A percentile compares a stretch with the other conserved stretches of the same genome.
Evolutionary conservation across 2,888 invertebrate genomes (phyloP).

Genomic region (Drosophila glabriapex): DNA sequence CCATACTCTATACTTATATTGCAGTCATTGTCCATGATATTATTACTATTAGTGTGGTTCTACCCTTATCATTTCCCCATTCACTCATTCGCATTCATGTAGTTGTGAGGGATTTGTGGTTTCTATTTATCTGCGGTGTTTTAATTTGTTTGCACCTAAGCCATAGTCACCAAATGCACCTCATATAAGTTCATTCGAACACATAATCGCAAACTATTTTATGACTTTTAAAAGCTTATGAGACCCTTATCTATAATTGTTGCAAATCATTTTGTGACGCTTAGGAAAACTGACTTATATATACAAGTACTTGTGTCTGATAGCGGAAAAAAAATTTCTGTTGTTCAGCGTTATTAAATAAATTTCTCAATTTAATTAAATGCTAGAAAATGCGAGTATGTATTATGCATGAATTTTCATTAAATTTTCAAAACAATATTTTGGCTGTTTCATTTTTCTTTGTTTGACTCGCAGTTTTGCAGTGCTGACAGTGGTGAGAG

Average conservation of each 20-base stretch:
- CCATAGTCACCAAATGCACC: slow-evolving; percentile 35
- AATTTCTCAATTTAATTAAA: slow-evolving; percentile 46
- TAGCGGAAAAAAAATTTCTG: slow-evolving; percentile 2
- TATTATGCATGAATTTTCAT: slow-evolving; percentile 38
- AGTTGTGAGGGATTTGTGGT: slow-evolving; percentile 26
- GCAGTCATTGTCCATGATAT: not conserved
- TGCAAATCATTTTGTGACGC: slow-evolving; percentile 17
- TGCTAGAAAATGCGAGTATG: slow-evolving; percentile 20
- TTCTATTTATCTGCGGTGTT: slow-evolving; percentile 26
- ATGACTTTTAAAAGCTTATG: not conserved
- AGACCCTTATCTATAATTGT: slow-evolving; percentile 1
- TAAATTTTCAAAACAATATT: slow-evolving; percentile 21
- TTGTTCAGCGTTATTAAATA: slow-evolving; percentile 12
- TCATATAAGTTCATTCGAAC: slow-evolving; percentile 7
- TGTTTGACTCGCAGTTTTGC: slow-evolving; percentile 52
- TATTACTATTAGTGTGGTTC: slow-evolving; percentile 17
- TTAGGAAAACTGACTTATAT: not conserved
- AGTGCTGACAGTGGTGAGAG: slow-evolving; percentile 31
- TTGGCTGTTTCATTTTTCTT: not conserved
- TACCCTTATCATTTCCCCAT: not conserved
- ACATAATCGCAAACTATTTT: slow-evolving; percentile 22
- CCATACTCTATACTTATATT: slow-evolving; percentile 10
- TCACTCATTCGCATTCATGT: not conserved
- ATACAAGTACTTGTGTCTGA: not conserved
- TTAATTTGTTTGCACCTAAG: slow-evolving; percentile 28